phyloP scores from a whole-genome alignment of 2,113 vertebrate species.

The Clinocottus analis region DNA sequence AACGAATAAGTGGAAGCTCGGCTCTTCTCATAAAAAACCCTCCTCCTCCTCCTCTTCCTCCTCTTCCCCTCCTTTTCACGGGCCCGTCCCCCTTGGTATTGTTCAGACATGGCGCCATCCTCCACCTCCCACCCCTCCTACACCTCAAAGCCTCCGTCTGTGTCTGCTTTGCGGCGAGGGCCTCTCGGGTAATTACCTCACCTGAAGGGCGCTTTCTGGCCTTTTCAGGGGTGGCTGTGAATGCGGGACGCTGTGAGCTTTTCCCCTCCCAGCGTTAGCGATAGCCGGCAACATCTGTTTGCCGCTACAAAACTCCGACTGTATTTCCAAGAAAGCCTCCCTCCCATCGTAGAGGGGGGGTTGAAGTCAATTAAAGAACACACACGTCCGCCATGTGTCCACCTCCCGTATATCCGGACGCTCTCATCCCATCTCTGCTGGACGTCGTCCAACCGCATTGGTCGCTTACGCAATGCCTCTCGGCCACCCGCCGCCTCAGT shows the following conservation, averaged over 20 bases:
- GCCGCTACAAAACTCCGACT: conserved; percentile 66
- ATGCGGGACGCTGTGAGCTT: conserved; percentile 73
- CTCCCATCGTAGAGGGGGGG: conserved; percentile 29
- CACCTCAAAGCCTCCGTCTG: conserved; percentile 79
- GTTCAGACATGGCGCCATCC: conserved; percentile 78
- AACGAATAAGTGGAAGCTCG: conserved; percentile 54
- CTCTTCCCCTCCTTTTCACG: conserved; percentile 15
- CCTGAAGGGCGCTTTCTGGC: conserved; percentile 74
- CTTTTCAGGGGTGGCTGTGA: conserved; percentile 70
- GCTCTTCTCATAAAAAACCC: conserved; percentile 53
- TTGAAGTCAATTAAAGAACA: conserved; percentile 53
- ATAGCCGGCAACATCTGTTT: conserved; percentile 75
- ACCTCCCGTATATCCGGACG: conserved; percentile 39
- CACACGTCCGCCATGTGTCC: conserved; percentile 34
- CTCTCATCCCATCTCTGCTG: conserved; percentile 43
- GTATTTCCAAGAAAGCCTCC: conserved; percentile 72
- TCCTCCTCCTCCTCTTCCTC: not conserved
- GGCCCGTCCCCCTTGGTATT: conserved; percentile 70
- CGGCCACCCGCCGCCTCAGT: conserved; percentile 54
- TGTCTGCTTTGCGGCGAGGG: conserved; percentile 65
- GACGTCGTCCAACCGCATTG: conserved; percentile 33
- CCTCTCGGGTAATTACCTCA: conserved; percentile 83
- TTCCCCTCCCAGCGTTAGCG: conserved; percentile 41
- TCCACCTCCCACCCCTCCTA: conserved; percentile 54
- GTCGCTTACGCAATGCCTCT: conserved; percentile 61